Evolutionary conservation across 2,113 vertebrate species (phyloP), one percentile per base, ranked within the genome.

Genomic region (Pollimyrus isidori): DNA sequence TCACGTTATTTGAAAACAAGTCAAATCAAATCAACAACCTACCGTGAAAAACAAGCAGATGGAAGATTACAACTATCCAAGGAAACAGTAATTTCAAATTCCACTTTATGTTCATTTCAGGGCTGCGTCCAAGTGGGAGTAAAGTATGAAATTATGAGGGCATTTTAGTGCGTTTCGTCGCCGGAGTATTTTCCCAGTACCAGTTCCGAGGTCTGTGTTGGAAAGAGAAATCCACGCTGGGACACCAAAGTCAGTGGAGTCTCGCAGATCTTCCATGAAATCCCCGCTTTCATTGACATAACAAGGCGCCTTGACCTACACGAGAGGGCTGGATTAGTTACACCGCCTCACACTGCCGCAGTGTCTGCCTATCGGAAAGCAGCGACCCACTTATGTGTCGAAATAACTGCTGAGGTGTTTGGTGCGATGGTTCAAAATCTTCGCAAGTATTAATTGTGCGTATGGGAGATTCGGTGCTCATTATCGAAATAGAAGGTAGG

Each of bases 71-170:
- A 91, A 97, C 95, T 93, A 94, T 95, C 96, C 97, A 94, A 1
- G 94, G 97, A 96, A 96, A 96, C 97, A 98, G 97, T 93, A 97
- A 96, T 96, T 96, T 96, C 94, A 97, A 92, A 93, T 95, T 97
- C 95, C 95, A 95, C 95, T 95, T 96, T 94, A 97, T 94, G 95
- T 96, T 98, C 98, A 99, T 99, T 96, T 98, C 98, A 98, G 94
- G 94, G 89, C 90, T 93, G 91, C 92, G 95, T 95, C 95, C 95
- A 92, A 94, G 91, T 89, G 92, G 91, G 93, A 94, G 95, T 92
- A 90, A 91, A 92, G 91, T 93, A 94, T 93, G 91, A 94, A 93
- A 94, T 95, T 96, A 97, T 88, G 93, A 96, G 92, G 93, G 94
- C 97, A 98, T 99, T 94, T 97, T 97, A 93, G 95, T 73, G 90